Conservation (phyloP, 2,113 vertebrate genomes). For the Macroglossus sobrinus region DNA sequence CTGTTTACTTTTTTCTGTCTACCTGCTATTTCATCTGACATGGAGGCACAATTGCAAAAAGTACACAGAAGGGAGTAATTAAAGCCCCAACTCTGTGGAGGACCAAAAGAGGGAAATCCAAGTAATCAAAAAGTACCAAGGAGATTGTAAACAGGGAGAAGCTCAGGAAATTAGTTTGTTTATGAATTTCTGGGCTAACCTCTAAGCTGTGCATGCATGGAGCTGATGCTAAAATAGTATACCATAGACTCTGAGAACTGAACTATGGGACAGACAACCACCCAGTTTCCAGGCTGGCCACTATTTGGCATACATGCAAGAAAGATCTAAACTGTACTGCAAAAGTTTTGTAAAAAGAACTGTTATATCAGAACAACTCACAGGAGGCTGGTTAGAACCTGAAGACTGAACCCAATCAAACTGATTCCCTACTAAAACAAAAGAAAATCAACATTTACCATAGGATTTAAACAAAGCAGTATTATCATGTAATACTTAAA, state of each 20-base stretch:
- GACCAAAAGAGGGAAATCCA: background rate
- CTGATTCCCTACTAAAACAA: background rate
- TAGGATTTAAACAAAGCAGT: background rate
- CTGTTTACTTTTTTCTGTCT: background rate
- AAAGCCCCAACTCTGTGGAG: background rate
- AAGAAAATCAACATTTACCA: background rate
- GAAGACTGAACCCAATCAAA: background rate
- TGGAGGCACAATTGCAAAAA: background rate
- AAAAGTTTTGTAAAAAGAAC: background rate
- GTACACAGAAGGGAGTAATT: background rate
- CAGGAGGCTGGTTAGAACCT: background rate
- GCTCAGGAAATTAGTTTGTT: background rate
- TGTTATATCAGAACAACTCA: background rate
- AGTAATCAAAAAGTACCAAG: background rate
- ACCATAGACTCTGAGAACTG: background rate
- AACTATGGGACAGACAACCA: background rate
- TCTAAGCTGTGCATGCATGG: background rate
- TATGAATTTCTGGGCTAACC: background rate
- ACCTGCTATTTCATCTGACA: background rate
- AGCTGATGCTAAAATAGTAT: background rate
- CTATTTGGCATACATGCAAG: background rate
- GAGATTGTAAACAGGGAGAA: background rate
- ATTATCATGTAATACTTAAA: background rate
- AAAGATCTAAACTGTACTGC: background rate
- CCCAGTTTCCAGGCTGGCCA: background rate